Conservation (phyloP, 2,888 invertebrate species). For the Lissocephala sabroskyi region DNA sequence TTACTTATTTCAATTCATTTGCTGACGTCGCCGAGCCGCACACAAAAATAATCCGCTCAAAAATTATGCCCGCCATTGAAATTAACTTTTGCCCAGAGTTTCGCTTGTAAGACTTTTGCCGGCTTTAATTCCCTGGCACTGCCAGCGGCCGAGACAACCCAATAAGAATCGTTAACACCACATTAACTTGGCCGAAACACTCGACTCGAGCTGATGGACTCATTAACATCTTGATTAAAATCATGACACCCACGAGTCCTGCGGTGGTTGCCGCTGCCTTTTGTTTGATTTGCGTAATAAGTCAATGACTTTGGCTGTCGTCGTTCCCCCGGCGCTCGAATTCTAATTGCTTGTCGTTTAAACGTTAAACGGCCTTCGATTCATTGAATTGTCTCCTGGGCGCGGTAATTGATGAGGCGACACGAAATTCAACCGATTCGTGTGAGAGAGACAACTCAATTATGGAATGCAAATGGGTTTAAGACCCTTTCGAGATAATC, state of each 20-base stretch:
- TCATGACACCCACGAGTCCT: conserved; percentile 12
- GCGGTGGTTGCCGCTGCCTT: no score
- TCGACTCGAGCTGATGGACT: conserved; percentile 34
- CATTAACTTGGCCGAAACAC: conserved; percentile 27
- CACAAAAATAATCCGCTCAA: conserved; percentile 32
- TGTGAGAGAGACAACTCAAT: neutral
- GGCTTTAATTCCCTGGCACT: no score
- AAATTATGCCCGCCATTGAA: conserved; percentile 32
- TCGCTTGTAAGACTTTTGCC: conserved; percentile 11
- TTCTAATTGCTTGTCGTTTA: conserved; percentile 20
- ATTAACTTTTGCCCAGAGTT: conserved; percentile 24
- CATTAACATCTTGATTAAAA: conserved; percentile 51
- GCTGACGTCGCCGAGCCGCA: neutral
- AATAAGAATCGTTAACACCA: conserved; percentile 26
- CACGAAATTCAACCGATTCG: neutral
- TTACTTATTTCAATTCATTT: conserved; percentile 2
- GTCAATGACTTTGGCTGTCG: conserved; percentile 1
- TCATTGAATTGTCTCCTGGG: conserved; percentile 11
- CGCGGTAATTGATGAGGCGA: neutral
- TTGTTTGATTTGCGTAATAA: conserved; percentile 9
- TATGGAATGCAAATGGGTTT: neutral
- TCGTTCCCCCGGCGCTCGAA: conserved; percentile 1
- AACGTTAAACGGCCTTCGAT: conserved; percentile 10
- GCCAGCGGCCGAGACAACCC: no score
- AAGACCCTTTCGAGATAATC: no score